phyloP scores from a whole-genome alignment of 2,888 invertebrate genomes.

The Bhutanitis thaidina region DNA sequence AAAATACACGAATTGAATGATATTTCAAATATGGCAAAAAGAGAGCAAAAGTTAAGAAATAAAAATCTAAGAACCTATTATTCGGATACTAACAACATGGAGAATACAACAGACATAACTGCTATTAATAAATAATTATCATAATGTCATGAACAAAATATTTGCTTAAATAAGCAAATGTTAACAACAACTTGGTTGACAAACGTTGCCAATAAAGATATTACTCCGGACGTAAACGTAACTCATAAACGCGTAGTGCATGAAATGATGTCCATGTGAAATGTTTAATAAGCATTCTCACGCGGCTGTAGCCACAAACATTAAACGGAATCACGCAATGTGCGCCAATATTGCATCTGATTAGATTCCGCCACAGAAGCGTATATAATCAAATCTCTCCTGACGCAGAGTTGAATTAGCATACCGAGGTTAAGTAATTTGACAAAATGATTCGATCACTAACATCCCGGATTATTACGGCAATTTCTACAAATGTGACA shows the following conservation, averaged over 20 bases:
- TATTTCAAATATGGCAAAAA: too few relatives aligned
- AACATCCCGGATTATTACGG: slow-evolving; percentile 40
- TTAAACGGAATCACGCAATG: slow-evolving; percentile 13
- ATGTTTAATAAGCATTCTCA: slow-evolving; percentile 18
- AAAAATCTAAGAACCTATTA: too few relatives aligned
- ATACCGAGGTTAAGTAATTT: slow-evolving; percentile 13
- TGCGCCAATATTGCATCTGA: slow-evolving; percentile 18
- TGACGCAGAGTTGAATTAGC: slow-evolving; percentile 8
- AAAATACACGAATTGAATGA: too few relatives aligned
- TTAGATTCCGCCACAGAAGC: slow-evolving; percentile 12
- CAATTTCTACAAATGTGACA: too few relatives aligned
- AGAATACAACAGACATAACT: too few relatives aligned
- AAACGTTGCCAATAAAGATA: neutral
- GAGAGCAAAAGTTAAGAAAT: too few relatives aligned
- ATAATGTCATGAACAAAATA: too few relatives aligned
- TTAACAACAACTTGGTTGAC: neutral
- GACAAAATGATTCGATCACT: slow-evolving; percentile 63
- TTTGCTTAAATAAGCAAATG: too few relatives aligned
- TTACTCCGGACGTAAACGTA: slow-evolving; percentile 1
- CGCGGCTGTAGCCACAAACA: slow-evolving; percentile 12
- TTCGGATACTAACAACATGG: too few relatives aligned
- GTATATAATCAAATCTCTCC: slow-evolving; percentile 19
- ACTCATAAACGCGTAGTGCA: neutral
- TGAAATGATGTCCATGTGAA: slow-evolving; percentile 12
- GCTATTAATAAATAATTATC: too few relatives aligned